Evolutionary conservation across 2,113 vertebrate genomes (phyloP), one percentile per base, ranked within the genome.

Genomic region (Lampris incognitus): DNA sequence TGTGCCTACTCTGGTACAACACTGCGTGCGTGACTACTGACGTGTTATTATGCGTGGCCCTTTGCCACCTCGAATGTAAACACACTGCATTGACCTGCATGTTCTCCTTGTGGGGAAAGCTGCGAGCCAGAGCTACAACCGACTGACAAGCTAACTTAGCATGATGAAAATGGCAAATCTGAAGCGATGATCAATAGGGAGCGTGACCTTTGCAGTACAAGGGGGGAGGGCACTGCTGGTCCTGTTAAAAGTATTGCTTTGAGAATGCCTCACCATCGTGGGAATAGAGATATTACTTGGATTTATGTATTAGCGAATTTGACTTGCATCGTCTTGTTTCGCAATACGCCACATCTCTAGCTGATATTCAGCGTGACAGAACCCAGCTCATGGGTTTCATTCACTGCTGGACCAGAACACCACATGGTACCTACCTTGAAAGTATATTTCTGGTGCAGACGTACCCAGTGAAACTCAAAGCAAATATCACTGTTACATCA

Each of bases 151-250:
- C 37, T 7, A n/a, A 55, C 55, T 24, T 4, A 3, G 11, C 38
- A 38, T 48, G 65, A 60, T 81, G 42, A 56, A 69, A 77, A 73
- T 7, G 10, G 7, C 4, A 24, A 10, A 46, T 63, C 38, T 62
- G 9, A 75, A 72, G 64, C 4, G 59, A 24, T 9, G 7, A 85
- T 75, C 59, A 48, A 80, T 83, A 24, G 6, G 51, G 6, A 62
- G 40, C 9, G 4, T 63, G 63, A 69, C 73, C 61, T 48, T 46
- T n/a, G 49, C 10, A 59, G 37, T 38, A 38, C 65, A 70, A 24
- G 24, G 56, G 41, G 52, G 58, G 58, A 72, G 38, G 67, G 11
- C 1, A 24, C 1, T 38, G 38, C 44, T 46, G 4, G 44, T 46
- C 4, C 44, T 5, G 44, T 7, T 5, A 7, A 7, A 7, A 46